Percentiles rank a stretch among this genome's conserved stretches.
phyloP scores from a whole-genome alignment of 2,888 invertebrate genomes.

The Beris morrisii region DNA sequence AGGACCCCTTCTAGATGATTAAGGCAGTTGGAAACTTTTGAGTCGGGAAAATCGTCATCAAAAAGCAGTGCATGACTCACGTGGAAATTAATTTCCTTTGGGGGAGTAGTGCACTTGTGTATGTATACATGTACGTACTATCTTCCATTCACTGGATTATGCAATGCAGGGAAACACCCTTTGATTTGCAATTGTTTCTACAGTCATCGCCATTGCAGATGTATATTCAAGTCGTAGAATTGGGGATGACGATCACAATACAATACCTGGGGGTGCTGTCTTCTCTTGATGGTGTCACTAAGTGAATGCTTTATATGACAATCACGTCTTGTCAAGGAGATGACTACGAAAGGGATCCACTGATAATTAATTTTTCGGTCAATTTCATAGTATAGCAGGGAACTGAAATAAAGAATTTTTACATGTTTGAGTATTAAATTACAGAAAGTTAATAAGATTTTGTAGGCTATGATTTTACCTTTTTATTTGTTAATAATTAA shows the following conservation, averaged over 20 bases:
- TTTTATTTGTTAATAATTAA: too few species aligned
- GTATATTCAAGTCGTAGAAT: background rate
- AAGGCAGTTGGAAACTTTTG: background rate
- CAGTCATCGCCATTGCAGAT: background rate
- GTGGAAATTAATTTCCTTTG: conserved; percentile 19
- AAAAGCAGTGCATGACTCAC: conserved; percentile 8
- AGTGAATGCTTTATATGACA: conserved; percentile 5
- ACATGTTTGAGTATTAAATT: too few species aligned
- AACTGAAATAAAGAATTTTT: too few species aligned
- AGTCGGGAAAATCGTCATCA: too few species aligned
- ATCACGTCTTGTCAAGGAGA: conserved; percentile 10
- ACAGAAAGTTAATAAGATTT: too few species aligned
- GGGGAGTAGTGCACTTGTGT: background rate
- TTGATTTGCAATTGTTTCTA: conserved; percentile 19
- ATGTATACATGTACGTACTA: background rate
- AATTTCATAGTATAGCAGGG: background rate
- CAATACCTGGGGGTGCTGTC: conserved; percentile 16
- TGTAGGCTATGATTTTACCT: too few species aligned
- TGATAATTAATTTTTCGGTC: conserved; percentile 20
- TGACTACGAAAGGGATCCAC: conserved; percentile 7
- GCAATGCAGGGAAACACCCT: conserved; percentile 1
- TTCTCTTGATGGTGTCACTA: background rate
- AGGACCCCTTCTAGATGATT: background rate
- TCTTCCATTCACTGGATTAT: background rate
- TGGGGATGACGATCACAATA: conserved; percentile 7